phyloP scores from a whole-genome alignment of 2,888 invertebrate genomes.

The Syritta pipiens region DNA sequence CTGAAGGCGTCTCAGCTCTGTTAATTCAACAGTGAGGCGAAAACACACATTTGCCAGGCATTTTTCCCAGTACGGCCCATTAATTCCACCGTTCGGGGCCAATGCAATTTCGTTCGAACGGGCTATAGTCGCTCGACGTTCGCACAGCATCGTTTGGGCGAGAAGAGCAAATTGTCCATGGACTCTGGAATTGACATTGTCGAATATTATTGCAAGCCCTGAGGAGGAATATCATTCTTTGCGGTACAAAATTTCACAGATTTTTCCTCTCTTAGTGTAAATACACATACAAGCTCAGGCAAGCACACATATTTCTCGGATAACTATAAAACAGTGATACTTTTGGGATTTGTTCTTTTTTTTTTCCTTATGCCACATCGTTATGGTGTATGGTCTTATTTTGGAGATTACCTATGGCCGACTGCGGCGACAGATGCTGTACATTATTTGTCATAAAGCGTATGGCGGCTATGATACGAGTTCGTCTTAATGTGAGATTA shows the following conservation, averaged over 20 bases:
- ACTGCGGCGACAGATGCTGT: conserved; percentile 27
- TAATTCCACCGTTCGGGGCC: conserved; percentile 43
- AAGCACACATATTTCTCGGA: neutral
- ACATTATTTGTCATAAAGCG: conserved; percentile 36
- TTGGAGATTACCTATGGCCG: conserved; percentile 45
- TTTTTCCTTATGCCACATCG: neutral
- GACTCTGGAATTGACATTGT: conserved; percentile 59
- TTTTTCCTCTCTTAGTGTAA: neutral
- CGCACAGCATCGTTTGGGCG: neutral
- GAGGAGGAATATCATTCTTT: conserved; percentile 53
- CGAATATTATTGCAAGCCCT: conserved; percentile 59
- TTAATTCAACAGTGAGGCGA: conserved; percentile 51
- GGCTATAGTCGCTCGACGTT: conserved; percentile 14
- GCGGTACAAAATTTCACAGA: conserved; percentile 57
- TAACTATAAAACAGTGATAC: conserved; percentile 32
- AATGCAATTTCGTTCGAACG: conserved; percentile 59
- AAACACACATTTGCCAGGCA: conserved; percentile 47
- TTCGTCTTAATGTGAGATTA: conserved; percentile 53
- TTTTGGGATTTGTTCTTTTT: conserved; percentile 5
- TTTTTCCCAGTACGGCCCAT: conserved; percentile 55
- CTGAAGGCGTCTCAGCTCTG: conserved; percentile 28
- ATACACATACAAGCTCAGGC: no score
- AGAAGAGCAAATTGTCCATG: conserved; percentile 54
- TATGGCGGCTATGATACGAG: conserved; percentile 31
- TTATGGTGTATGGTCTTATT: conserved; percentile 36